Evolutionary conservation across 2,888 invertebrate genomes (phyloP).

Genomic region (Drosophila atroscutellata): DNA sequence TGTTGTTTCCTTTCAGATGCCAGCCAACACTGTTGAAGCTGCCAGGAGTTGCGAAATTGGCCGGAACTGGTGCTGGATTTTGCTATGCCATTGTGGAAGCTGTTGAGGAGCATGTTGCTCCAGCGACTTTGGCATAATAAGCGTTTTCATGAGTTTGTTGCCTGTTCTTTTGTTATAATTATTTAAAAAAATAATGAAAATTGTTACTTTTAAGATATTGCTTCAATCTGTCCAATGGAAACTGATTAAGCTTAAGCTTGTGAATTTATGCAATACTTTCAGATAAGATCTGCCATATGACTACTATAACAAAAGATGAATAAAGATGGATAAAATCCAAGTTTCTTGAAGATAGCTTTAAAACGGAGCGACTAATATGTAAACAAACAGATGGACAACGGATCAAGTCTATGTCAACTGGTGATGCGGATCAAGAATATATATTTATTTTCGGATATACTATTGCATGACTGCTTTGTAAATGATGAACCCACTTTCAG

Average conservation of each 20-base stretch:
- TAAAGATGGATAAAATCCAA: background rate
- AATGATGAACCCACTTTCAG: background rate
- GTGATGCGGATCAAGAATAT: background rate
- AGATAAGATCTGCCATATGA: background rate
- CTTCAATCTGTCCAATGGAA: background rate
- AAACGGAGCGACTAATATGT: background rate
- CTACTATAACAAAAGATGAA: background rate
- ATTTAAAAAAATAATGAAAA: slow-evolving; percentile 19
- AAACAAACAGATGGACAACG: background rate
- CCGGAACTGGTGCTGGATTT: slow-evolving; percentile 84
- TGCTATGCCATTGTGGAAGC: slow-evolving; percentile 78
- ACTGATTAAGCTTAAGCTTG: background rate
- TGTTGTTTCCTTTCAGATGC: slow-evolving; percentile 62
- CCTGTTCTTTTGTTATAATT: slow-evolving; percentile 16
- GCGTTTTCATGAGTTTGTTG: background rate
- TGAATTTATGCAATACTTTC: background rate
- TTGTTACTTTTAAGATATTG: background rate
- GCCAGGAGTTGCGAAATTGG: slow-evolving; percentile 73
- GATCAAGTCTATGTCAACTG: too few species aligned
- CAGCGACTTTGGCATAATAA: background rate
- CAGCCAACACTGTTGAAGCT: slow-evolving; percentile 75
- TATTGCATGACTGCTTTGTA: background rate
- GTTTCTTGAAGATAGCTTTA: background rate
- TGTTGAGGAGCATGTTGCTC: slow-evolving; percentile 5
- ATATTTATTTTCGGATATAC: too few species aligned